A percentile compares a stretch with the other conserved stretches of the same genome.
Evolutionary conservation across 2,888 invertebrate genomes (phyloP).

Genomic region (Barypeithes pellucidus): DNA sequence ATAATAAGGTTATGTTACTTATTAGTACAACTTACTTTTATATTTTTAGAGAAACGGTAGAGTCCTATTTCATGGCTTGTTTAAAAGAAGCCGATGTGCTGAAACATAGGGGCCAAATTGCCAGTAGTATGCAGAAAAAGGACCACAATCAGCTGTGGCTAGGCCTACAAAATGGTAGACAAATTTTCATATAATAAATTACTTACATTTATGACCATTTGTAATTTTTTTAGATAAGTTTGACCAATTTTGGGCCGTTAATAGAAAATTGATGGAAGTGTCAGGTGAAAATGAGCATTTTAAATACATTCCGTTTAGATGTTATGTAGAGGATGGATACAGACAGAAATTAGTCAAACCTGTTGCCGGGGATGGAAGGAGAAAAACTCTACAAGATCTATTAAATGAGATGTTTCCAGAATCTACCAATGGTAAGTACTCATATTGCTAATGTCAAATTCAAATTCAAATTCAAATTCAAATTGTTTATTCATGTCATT

Average conservation of each 20-base stretch:
- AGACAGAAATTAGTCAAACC: conserved; percentile 85
- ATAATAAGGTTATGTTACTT: neutral
- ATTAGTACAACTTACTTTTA: neutral
- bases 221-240: conserved; percentile 85
- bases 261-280: conserved; percentile 94
- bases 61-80: conserved; percentile 95
- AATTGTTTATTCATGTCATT: too few relatives aligned
- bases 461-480: too few relatives aligned
- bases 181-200: neutral
- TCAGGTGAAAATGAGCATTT: conserved; percentile 86
- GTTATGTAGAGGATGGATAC: conserved; percentile 82
- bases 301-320: conserved; percentile 91
- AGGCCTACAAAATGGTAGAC: conserved; percentile 90
- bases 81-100: conserved; percentile 99
- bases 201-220: neutral
- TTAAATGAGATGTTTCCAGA: conserved; percentile 81
- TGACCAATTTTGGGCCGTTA: conserved; percentile 99
- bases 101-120: conserved; percentile 93
- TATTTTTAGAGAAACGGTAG: conserved; percentile 87
- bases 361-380: conserved; percentile 81
- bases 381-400: conserved; percentile 82
- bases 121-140: conserved; percentile 94
- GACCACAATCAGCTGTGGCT: conserved; percentile 98
- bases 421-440: conserved; percentile 68
- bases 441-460: neutral